Base-by-base conservation (phyloP, 2,797 vertebrate species). In the Syncerus caffer region DNA sequence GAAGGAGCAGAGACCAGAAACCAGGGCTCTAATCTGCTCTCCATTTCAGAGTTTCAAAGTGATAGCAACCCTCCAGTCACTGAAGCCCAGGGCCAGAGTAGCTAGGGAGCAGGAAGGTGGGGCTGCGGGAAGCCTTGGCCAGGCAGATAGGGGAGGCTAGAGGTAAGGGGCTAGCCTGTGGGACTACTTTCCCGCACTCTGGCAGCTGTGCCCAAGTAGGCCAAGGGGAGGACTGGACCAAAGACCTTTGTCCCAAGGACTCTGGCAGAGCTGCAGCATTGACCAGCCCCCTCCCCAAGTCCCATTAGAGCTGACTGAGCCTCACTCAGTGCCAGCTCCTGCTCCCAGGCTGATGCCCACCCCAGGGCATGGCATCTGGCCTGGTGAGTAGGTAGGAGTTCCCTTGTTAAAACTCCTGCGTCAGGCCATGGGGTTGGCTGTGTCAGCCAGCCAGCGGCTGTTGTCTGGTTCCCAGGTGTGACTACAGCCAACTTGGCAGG, bases 381-480 rank as follows among this genome's bases (percentile, higher is more conserved):
- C 85, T 95, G 98, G 97, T 53, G 98, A 98, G 98, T 98, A 98
- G 95, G 99, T 97, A 34, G 98, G 98, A 95, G 98, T 98, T 94
- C 95, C 97, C 98, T 98, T 96, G 96, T 98, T 98, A 98, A 96
- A 98, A 80, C 97, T 85, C 17, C 88, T 97, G 86, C 98, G 97
- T 96, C 99, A 99, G 55, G 74, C 78, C 85, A 31, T 10, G 67
- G 93, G 89, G 85, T 93, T 76, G 62, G 97, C 92, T 95, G 95
- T 96, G 97, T 97, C 96, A 98, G 97, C 97, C 92, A 94, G 93
- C 85, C 96, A 90, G 89, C 2, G 29, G 92, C 95, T 98, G 92
- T 90, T 98, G 97, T 97, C 87, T 97, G 67, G 95, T 90, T 96
- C 97, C 90, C 95, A 97, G 96, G 96, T 96, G 79, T 97, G 98